Percentiles rank a stretch among this genome's conserved stretches.
These are phyloP conservation scores for Thomomys bottae DNA, from an alignment of 2,113 vertebrate genomes.

Conservation along the genomic window DNA sequence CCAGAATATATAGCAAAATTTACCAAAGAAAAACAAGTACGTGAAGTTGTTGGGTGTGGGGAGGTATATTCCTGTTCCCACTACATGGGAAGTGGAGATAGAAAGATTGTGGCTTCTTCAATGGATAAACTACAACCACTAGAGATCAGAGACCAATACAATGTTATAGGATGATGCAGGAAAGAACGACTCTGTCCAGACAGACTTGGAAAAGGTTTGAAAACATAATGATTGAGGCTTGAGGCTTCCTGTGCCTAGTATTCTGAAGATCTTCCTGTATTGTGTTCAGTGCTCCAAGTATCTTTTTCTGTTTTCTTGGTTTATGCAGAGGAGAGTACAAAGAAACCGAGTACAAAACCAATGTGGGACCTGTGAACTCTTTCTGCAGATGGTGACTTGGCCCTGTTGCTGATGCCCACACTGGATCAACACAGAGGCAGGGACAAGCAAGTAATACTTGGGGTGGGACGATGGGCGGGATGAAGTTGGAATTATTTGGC, in stretches of 20 bases:
- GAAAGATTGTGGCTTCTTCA: no score
- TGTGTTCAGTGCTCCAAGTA: neutral
- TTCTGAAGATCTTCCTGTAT: neutral
- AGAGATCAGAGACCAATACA: neutral
- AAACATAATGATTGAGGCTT: neutral
- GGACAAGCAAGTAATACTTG: neutral
- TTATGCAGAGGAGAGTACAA: neutral
- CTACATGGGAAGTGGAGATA: no score
- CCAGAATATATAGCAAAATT: neutral
- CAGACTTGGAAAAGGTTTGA: neutral
- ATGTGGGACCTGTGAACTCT: neutral
- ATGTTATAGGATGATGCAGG: neutral
- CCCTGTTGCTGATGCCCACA: neutral
- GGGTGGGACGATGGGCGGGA: neutral
- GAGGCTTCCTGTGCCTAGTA: neutral
- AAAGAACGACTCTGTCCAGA: neutral
- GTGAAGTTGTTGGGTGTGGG: no score
- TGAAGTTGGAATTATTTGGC: neutral
- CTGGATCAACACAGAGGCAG: fast-evolving
- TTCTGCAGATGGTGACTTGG: neutral
- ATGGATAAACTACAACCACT: neutral
- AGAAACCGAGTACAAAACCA: neutral
- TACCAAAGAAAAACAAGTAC: neutral
- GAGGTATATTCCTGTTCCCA: no score
- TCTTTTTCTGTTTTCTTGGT: neutral